phyloP scores from a whole-genome alignment of 2,888 invertebrate genomes.

The Epinotia nisella region DNA sequence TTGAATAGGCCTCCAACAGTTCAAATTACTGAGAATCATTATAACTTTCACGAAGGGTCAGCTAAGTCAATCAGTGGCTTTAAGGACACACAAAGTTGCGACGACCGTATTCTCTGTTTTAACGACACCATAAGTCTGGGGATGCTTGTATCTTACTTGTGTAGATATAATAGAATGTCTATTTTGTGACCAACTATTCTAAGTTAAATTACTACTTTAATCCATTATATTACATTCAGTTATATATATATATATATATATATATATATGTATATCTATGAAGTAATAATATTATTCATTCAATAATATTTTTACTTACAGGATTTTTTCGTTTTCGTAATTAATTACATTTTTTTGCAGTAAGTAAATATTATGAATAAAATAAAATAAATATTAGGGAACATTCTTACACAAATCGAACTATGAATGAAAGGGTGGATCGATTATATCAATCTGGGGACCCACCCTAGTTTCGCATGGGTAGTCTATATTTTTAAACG shows the following conservation, averaged over 20 bases:
- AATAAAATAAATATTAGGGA: too few species aligned
- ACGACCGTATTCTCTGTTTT: conserved; percentile 24
- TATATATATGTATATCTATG: too few species aligned
- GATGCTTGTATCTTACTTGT: conserved; percentile 2
- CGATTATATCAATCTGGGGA: too few species aligned
- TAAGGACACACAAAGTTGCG: conserved; percentile 34
- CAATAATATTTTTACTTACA: too few species aligned
- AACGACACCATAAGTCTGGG: conserved; percentile 28
- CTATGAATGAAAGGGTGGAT: too few species aligned
- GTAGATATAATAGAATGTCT: neutral
- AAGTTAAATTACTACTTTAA: neutral
- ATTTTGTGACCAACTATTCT: neutral
- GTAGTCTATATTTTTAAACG: too few species aligned
- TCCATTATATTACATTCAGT: neutral
- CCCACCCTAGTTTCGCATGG: too few species aligned
- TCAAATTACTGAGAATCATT: conserved; percentile 36
- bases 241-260: neutral
- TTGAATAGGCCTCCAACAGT: conserved; percentile 29
- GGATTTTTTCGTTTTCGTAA: too few species aligned
- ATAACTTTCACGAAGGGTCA: conserved; percentile 38
- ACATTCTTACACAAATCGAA: too few species aligned
- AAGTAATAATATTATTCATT: too few species aligned
- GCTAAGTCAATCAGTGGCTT: conserved; percentile 37
- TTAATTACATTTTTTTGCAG: too few species aligned
- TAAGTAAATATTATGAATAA: too few species aligned